These are phyloP conservation scores for Epinephelus malabaricus DNA, from an alignment of 2,797 vertebrate genomes.

Conservation along the genomic window DNA sequence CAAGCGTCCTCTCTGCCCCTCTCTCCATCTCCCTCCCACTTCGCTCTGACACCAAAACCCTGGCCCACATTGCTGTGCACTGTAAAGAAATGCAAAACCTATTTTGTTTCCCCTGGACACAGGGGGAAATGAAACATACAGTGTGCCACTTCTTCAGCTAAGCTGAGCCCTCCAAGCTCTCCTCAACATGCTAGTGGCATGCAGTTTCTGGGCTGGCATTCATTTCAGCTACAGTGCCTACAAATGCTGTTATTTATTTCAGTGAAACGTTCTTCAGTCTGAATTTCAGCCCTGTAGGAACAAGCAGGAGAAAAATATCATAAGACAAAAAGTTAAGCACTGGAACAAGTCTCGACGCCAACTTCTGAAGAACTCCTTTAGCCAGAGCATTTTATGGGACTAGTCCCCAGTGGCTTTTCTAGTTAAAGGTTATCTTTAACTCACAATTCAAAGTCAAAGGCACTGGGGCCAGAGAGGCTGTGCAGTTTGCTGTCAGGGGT, in stretches of 20 bases:
- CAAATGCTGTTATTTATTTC: constrained; percentile 2
- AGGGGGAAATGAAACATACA: constrained; percentile 35
- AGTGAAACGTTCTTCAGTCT: constrained; percentile 15
- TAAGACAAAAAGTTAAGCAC: neutral
- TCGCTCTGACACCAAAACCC: constrained; percentile 73
- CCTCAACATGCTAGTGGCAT: constrained; percentile 8
- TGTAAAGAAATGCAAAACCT: constrained; percentile 68
- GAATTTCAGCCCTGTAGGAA: constrained; percentile 4
- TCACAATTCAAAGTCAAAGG: constrained; percentile 76
- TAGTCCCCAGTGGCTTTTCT: constrained; percentile 46
- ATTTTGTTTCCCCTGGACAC: constrained; percentile 25
- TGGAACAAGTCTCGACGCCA: constrained; percentile 1
- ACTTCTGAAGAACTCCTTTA: constrained; percentile 19
- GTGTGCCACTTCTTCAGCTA: constrained; percentile 29
- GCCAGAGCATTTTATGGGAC: constrained; percentile 45
- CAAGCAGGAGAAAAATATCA: neutral
- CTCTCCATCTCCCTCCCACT: constrained; percentile 47
- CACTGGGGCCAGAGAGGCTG: constrained; percentile 60
- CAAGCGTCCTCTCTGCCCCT: constrained; percentile 57
- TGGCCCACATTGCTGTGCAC: constrained; percentile 68
- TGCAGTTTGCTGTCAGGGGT: constrained; percentile 78
- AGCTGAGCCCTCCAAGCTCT: neutral
- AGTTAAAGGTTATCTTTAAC: constrained; percentile 72
- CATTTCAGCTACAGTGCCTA: neutral
- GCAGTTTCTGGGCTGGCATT: constrained; percentile 10